Conservation (phyloP, 2,888 invertebrate species). For the Macaria notata region DNA sequence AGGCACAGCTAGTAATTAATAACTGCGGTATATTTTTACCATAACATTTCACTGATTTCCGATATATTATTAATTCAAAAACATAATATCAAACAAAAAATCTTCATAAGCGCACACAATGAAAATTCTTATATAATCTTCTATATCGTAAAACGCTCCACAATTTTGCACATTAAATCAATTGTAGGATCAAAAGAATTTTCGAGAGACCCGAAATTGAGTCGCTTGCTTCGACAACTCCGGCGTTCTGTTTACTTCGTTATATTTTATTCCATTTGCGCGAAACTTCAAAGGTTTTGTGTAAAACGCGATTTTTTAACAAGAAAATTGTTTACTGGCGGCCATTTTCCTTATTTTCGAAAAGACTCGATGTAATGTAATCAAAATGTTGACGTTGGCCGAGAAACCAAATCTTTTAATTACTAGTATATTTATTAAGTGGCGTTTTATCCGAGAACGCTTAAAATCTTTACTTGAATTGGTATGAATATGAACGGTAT, state of each 20-base stretch:
- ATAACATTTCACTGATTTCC: no score
- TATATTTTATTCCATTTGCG: conserved; percentile 56
- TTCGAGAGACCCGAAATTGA: conserved; percentile 41
- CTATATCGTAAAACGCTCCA: conserved; percentile 26
- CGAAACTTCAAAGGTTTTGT: conserved; percentile 40
- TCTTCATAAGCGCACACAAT: no score
- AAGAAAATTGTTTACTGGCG: conserved; percentile 40
- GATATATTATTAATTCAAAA: no score
- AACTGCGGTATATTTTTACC: no score
- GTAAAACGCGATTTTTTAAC: conserved; percentile 37
- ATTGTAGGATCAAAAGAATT: conserved; percentile 53
- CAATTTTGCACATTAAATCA: conserved; percentile 35
- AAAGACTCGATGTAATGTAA: not conserved
- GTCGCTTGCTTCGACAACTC: conserved; percentile 35
- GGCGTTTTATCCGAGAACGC: no score
- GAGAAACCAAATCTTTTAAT: not conserved
- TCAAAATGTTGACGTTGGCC: conserved; percentile 2
- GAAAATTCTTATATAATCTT: not conserved
- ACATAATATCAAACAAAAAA: no score
- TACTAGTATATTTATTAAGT: no score
- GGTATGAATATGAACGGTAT: no score
- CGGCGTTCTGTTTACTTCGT: conserved; percentile 47
- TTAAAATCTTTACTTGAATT: no score
- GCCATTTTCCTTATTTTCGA: conserved; percentile 12
- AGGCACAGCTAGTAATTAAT: no score